phyloP scores from a whole-genome alignment of 1,140 invertebrate species.

The Drosophila ogumai region DNA sequence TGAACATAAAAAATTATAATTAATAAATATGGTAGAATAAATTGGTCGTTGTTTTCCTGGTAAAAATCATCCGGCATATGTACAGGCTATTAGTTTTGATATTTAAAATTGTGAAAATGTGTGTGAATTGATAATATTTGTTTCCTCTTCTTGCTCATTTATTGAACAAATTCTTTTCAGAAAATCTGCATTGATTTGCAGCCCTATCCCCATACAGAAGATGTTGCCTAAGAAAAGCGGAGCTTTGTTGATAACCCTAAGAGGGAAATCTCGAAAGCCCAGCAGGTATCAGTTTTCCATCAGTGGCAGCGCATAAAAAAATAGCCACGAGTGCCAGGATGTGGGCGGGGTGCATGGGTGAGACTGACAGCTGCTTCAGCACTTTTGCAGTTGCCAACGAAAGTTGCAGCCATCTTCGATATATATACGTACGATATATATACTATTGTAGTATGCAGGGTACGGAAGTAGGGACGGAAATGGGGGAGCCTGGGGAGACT shows the following conservation, averaged over 20 bases:
- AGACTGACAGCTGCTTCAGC: constrained; percentile 55
- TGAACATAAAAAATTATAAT: too few species aligned
- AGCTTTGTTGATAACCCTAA: constrained; percentile 21
- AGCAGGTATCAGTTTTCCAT: constrained; percentile 50
- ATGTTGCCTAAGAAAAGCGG: constrained; percentile 7
- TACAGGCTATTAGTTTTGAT: not conserved
- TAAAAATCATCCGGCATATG: not conserved
- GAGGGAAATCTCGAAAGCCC: constrained; percentile 26
- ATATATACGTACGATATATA: constrained; percentile 11
- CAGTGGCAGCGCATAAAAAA: constrained; percentile 23
- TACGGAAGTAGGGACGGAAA: constrained; percentile 4
- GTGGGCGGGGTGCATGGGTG: constrained; percentile 29
- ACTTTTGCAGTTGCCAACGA: constrained; percentile 42
- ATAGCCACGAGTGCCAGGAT: constrained; percentile 15
- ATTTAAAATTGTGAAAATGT: too few species aligned
- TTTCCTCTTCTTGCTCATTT: not conserved
- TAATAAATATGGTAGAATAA: not conserved
- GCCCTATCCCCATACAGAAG: constrained; percentile 4
- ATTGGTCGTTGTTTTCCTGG: not conserved
- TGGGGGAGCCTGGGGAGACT: constrained; percentile 17
- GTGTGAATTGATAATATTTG: not conserved
- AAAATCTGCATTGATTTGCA: constrained; percentile 23
- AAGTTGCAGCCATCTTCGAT: constrained; percentile 48
- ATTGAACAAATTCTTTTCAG: not conserved
- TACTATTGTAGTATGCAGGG: not conserved